These are phyloP conservation scores for Platycheirus albimanus DNA, from an alignment of 2,888 invertebrate genomes.

Conservation along the genomic window DNA sequence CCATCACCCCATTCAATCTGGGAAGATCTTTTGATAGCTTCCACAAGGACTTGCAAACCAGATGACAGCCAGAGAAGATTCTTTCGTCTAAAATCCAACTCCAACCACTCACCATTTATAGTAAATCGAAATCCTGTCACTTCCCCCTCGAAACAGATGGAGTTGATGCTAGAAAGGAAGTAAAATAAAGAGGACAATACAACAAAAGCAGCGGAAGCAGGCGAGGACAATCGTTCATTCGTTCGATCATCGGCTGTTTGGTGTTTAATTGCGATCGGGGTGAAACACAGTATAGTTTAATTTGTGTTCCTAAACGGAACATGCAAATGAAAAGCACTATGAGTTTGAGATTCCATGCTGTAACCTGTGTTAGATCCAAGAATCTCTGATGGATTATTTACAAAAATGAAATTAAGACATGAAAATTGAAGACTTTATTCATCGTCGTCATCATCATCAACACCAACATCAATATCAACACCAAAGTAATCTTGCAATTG, in stretches of 20 bases:
- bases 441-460: conserved; percentile 62
- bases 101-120: conserved; percentile 14
- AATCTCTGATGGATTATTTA: not conserved
- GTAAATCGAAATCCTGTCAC: no score
- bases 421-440: conserved; percentile 77
- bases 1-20: not conserved
- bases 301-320: conserved; percentile 29
- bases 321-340: not conserved
- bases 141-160: conserved; percentile 36
- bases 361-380: not conserved
- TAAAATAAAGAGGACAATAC: conserved; percentile 31
- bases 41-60: not conserved
- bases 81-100: not conserved
- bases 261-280: no score
- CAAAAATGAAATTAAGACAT: conserved; percentile 67
- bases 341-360: not conserved
- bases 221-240: conserved; percentile 42
- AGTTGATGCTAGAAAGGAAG: conserved; percentile 52
- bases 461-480: no score
- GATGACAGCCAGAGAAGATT: not conserved
- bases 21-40: not conserved
- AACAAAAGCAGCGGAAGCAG: conserved; percentile 55
- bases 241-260: no score
- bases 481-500: conserved; percentile 21
- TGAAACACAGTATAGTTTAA: not conserved